A percentile compares a stretch with the other conserved stretches of the same genome.
Evolutionary conservation across 2,888 invertebrate species (phyloP).

Genomic region (Hypselothyrea guttata): DNA sequence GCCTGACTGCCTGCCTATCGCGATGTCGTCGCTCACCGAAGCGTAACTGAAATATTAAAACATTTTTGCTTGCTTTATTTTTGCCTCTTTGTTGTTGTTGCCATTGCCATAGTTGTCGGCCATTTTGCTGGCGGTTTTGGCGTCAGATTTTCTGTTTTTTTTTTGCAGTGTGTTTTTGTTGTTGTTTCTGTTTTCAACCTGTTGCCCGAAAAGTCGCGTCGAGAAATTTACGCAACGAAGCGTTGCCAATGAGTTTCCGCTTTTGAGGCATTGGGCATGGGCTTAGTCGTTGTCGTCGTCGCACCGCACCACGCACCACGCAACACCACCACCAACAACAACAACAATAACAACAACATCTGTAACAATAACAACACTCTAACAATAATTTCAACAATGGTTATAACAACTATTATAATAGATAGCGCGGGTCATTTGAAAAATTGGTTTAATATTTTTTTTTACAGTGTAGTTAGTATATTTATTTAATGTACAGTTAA

Average conservation of each 20-base stretch:
- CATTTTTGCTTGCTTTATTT: slow-evolving; percentile 44
- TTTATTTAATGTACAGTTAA: neutral
- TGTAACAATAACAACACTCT: slow-evolving; percentile 17
- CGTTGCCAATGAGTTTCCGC: slow-evolving; percentile 82
- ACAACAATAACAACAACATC: slow-evolving; percentile 14
- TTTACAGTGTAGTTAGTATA: neutral
- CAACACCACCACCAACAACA: slow-evolving; percentile 15
- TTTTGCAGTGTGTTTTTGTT: slow-evolving; percentile 30
- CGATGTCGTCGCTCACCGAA: slow-evolving; percentile 75
- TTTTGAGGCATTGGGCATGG: slow-evolving; percentile 65
- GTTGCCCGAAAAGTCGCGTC: slow-evolving; percentile 65
- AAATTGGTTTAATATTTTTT: neutral
- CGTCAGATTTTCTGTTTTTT: slow-evolving; percentile 62
- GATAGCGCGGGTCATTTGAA: slow-evolving; percentile 10
- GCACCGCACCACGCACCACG: slow-evolving; percentile 35
- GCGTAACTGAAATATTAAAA: slow-evolving; percentile 79
- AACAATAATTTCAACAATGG: slow-evolving; percentile 48
- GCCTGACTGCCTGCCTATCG: slow-evolving; percentile 66
- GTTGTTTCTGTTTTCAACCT: slow-evolving; percentile 55
- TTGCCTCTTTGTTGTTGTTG: slow-evolving; percentile 27
- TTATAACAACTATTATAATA: slow-evolving; percentile 24
- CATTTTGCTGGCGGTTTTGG: slow-evolving; percentile 72
- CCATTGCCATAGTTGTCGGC: slow-evolving; percentile 46
- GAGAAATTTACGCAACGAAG: slow-evolving; percentile 80
- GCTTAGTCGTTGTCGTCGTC: slow-evolving; percentile 57